phyloP scores from a whole-genome alignment of 2,888 invertebrate species.

The Cosmia trapezina region DNA sequence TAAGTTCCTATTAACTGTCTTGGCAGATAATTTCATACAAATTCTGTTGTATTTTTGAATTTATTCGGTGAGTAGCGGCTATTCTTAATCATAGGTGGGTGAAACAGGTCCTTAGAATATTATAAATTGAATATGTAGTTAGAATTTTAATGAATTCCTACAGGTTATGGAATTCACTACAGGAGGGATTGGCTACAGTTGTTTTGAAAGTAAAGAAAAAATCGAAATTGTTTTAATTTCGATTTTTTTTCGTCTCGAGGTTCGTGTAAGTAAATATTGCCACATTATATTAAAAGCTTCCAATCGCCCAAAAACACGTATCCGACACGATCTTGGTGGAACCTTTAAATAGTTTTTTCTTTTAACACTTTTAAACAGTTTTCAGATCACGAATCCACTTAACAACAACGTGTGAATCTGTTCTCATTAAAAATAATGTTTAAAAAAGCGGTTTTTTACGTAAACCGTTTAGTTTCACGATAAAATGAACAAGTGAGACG shows the following conservation, averaged over 20 bases:
- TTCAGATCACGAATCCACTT: conserved; percentile 37
- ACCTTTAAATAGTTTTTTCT: conserved; percentile 4
- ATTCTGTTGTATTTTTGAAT: no score
- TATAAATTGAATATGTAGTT: conserved; percentile 2
- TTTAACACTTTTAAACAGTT: conserved; percentile 27
- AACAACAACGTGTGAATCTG: conserved; percentile 47
- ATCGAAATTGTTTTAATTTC: no score
- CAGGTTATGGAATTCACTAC: neutral
- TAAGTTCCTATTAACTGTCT: no score
- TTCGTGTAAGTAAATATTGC: neutral
- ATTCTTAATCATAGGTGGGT: no score
- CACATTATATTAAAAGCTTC: neutral
- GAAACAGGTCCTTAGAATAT: no score
- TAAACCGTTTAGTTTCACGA: conserved; percentile 51
- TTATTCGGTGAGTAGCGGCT: no score
- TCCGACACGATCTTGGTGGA: neutral
- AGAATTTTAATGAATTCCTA: neutral
- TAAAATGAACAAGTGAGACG: conserved; percentile 53
- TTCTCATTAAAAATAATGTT: conserved; percentile 57
- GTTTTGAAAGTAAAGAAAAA: neutral
- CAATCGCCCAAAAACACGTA: conserved; percentile 4
- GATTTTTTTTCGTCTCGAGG: neutral
- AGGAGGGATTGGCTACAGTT: neutral
- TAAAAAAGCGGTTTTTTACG: conserved; percentile 46
- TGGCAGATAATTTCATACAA: no score